Conservation (phyloP, 1,140 invertebrate genomes). For the Zeugodacus cucurbitae region DNA sequence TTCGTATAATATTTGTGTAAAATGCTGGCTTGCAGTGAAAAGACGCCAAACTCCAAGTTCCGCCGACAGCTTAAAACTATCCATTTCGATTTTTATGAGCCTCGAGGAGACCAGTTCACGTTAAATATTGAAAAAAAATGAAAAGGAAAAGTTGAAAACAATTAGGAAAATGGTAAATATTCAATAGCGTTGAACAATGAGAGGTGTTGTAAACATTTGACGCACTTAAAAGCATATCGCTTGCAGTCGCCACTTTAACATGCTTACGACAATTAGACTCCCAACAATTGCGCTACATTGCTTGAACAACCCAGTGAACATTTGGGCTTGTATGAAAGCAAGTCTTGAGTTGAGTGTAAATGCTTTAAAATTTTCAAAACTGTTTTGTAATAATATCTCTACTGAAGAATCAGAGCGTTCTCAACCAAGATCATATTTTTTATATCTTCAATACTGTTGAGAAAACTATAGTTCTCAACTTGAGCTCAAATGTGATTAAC, state of each 20-base stretch:
- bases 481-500: no score
- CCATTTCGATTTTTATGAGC: not conserved
- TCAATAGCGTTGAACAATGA: not conserved
- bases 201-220: not conserved
- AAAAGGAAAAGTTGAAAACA: not conserved
- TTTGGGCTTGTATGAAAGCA: not conserved
- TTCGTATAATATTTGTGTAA: not conserved
- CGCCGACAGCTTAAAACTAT: not conserved
- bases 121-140: not conserved
- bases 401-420: no score
- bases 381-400: no score
- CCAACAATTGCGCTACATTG: not conserved
- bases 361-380: no score
- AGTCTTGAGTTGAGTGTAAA: no score
- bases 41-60: no score
- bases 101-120: not conserved
- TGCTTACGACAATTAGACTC: not conserved
- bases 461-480: no score
- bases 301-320: not conserved
- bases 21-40: not conserved
- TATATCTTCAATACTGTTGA: no score
- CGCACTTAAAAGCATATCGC: not conserved
- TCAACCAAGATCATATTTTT: no score
- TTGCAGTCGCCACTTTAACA: not conserved
- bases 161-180: not conserved